A percentile compares a stretch with the other conserved stretches of the same genome.
phyloP scores from a whole-genome alignment of 1,140 invertebrate species.

The Periplaneta americana region DNA sequence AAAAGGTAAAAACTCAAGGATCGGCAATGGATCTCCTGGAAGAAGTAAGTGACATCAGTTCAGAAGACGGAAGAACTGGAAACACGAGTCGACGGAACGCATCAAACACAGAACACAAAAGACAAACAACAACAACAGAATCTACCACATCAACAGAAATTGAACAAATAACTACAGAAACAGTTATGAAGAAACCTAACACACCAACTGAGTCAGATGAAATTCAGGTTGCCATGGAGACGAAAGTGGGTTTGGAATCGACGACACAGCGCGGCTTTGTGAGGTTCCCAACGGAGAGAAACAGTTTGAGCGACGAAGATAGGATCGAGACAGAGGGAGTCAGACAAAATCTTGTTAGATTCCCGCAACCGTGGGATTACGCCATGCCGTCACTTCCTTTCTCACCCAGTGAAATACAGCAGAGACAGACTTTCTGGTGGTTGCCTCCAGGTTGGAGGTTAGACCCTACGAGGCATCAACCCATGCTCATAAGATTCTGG shows the following conservation, averaged over 20 bases:
- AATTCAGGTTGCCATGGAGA: neutral
- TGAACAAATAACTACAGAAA: neutral
- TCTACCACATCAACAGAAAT: too few relatives aligned
- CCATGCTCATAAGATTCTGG: constrained; percentile 33
- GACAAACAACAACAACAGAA: neutral
- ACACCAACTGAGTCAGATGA: too few relatives aligned
- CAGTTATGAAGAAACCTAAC: neutral
- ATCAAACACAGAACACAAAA: neutral
- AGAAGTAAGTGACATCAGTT: neutral
- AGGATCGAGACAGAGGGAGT: neutral
- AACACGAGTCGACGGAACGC: neutral
- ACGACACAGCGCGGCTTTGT: neutral
- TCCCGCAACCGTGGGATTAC: neutral
- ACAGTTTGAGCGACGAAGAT: neutral
- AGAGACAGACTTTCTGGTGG: constrained; percentile 21
- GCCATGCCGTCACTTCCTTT: neutral
- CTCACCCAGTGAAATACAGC: neutral
- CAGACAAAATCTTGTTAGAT: neutral
- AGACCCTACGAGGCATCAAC: constrained; percentile 19
- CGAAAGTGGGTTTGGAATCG: neutral
- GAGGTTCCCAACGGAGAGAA: neutral
- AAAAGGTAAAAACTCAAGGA: neutral
- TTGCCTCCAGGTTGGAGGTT: constrained; percentile 19
- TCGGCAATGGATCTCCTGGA: neutral
- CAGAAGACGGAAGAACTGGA: neutral